Percentiles rank a stretch among this genome's conserved stretches.
Evolutionary conservation across 1,140 invertebrate species (phyloP).

Genomic region (Pararge aegeria): DNA sequence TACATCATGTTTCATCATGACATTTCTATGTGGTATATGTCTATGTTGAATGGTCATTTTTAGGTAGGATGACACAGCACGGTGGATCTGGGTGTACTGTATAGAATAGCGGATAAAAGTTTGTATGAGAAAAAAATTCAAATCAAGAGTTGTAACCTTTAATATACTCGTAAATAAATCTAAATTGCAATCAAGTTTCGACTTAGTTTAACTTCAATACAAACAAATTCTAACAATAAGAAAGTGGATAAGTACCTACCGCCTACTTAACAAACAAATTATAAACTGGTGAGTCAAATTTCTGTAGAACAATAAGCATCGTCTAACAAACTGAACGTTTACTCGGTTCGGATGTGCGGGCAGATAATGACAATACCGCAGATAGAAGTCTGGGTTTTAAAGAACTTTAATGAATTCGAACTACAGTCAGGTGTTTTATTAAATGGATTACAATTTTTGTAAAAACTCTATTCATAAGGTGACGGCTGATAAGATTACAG

Average conservation of each 20-base stretch:
- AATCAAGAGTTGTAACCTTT: neutral
- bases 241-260: neutral
- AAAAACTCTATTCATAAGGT: no score
- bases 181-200: neutral
- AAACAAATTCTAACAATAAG: neutral
- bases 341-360: neutral
- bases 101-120: no score
- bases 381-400: no score
- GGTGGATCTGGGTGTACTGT: no score
- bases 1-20: slow-evolving; percentile 8
- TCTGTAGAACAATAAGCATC: neutral
- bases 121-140: no score
- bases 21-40: no score
- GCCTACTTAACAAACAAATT: neutral
- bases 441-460: no score
- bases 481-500: no score
- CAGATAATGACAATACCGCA: neutral
- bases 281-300: neutral
- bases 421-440: no score
- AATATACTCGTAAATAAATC: neutral
- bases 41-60: no score
- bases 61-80: no score
- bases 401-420: no score
- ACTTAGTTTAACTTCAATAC: neutral
- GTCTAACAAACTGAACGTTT: neutral